Evolutionary conservation across 2,113 vertebrate genomes (phyloP), one percentile per base, ranked within the genome.

Genomic region (Choloepus hoffmanni): DNA sequence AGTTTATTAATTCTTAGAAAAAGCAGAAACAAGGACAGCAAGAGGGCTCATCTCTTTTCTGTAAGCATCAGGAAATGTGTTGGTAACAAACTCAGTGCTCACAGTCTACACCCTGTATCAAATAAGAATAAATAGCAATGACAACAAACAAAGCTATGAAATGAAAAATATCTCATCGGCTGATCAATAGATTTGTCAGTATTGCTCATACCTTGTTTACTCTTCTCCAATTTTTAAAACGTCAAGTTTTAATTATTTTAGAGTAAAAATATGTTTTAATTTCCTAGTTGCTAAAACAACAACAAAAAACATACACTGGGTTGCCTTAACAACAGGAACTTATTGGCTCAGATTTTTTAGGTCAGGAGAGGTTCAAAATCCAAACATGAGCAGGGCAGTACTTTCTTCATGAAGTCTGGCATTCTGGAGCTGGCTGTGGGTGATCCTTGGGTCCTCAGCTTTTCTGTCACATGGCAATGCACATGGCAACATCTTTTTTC

Each of bases 1-100:
- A 58, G 13, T 95, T 88, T 86, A 93, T 86, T 92, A 78, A 72
- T 79, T 78, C 30, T 76, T 85, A 81, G 58, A 68, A 79, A 93
- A 93, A 90, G 4, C 3, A 48, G 33, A 89, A 26, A 21, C 11
- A 2, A 93, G 36, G 63, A 68, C 19, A 85, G 7, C 40, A 90
- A 84, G 9, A 45, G 45, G 23, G 89, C 48, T 92, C 36, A 74
- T 78, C 26, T 93, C 2, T 74, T 82, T 62, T 81, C 8, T 83
- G 15, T 91, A 93, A 83, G 60, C 30, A 72, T 65, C 21, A 14
- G 24, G 43, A 28, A 91, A 4, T 33, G 15, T 43, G 48, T 70
- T 74, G n/a, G 21, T 82, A 94, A 90, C 19, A 86, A 70, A 86
- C 7, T 74, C 5, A 78, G 36, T 48, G 26, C 21, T 94, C 63